Conservation (phyloP, 1,140 invertebrate species). For the Pseudomyrmex concolor region DNA sequence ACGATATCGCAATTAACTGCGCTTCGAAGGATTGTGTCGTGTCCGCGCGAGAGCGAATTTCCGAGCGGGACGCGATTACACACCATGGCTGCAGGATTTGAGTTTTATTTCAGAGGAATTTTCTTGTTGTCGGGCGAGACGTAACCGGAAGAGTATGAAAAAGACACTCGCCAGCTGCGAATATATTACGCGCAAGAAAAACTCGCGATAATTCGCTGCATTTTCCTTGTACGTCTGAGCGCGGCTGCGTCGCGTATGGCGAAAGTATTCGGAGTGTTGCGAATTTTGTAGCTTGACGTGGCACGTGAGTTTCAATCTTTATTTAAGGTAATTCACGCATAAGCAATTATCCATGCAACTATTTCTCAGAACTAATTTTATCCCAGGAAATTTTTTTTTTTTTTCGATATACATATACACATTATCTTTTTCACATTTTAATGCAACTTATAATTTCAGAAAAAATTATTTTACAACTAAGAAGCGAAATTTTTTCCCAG, state of each 20-base stretch:
- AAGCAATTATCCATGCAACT: neutral
- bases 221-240: conserved; percentile 2
- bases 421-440: too few species aligned
- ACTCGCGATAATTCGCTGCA: neutral
- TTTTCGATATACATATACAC: too few species aligned
- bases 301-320: neutral
- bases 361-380: neutral
- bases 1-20: neutral
- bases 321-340: neutral
- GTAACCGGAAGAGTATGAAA: conserved; percentile 22
- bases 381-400: neutral
- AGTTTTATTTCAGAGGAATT: conserved; percentile 1
- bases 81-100: too few species aligned
- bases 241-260: neutral
- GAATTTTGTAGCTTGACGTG: conserved; percentile 23
- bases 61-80: neutral
- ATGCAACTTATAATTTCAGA: neutral
- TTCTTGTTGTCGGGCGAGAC: neutral
- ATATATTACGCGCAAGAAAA: conserved; percentile 20
- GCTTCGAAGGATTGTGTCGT: neutral
- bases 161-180: conserved; percentile 25
- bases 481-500: neutral
- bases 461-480: neutral
- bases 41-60: conserved; percentile 4
- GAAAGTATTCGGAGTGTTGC: conserved; percentile 18